Base-by-base conservation (phyloP, 2,797 vertebrate genomes). In the Schizothorax lantsangensis region DNA sequence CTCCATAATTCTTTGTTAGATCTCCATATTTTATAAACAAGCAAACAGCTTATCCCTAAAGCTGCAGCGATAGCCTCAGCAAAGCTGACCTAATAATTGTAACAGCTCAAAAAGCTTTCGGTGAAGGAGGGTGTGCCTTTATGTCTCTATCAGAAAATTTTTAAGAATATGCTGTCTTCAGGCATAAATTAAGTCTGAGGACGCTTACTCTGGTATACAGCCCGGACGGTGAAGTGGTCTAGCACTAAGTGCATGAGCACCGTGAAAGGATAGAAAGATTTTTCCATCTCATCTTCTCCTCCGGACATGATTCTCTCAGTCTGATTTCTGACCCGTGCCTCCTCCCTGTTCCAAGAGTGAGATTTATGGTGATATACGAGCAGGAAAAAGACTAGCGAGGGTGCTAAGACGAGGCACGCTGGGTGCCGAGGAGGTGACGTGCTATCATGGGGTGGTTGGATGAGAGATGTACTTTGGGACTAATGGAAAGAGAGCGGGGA, bases 271-370 rank as follows among this genome's bases (percentile, higher is more conserved):
- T 80, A 73, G 84, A 23, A 74, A 66, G 68, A 83, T 89, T 87
- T 88, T 89, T 33, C 47, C 79, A 57, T 85, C 83, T 88, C 69
- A 85, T 83, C 85, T 11, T 74, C 45, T 81, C 82, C 59, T 84
- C 52, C 72, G 52, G 36, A 54, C 74, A 80, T 40, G 81, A 77
- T 68, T 40, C 81, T 82, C 82, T 71, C 81, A 79, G 80, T 66
- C 43, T 38, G 69, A 86, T 86, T 77, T 84, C 43, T 84, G 79
- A 87, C 72, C 81, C 80, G 38, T 52, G 59, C 78, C 26, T 81
- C 49, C 83, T 81, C 74, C 62, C 71, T 43, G 57, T 45, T 72
- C 79, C 68, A 83, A 80, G 79, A 84, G 86, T 84, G 62, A 74
- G 84, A 86, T 86, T 88, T 77, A 74, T 80, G 54, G 59, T 79